Evolutionary conservation across 1,140 invertebrate genomes (phyloP).

Genomic region (Hypothenemus hampei): DNA sequence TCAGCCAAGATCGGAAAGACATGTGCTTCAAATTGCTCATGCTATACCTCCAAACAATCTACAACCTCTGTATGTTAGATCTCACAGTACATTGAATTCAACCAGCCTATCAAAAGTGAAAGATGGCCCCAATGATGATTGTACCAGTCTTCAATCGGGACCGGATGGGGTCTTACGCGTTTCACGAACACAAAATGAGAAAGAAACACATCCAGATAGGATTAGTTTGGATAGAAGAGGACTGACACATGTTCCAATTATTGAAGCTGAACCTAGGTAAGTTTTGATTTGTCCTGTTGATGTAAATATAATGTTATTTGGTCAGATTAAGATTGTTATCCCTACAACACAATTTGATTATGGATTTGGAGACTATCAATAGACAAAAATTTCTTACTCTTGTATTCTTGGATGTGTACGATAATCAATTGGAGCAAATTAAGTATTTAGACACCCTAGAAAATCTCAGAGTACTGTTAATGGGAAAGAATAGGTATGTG

Average conservation of each 20-base stretch:
- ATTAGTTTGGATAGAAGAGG: slow-evolving; percentile 73
- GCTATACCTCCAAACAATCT: slow-evolving; percentile 51
- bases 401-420: slow-evolving; percentile 89
- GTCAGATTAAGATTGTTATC: slow-evolving; percentile 76
- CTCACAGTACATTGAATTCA: slow-evolving; percentile 51
- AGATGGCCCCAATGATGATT: slow-evolving; percentile 27
- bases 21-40: slow-evolving; percentile 56
- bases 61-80: slow-evolving; percentile 49
- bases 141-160: slow-evolving; percentile 37
- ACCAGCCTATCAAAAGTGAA: slow-evolving; percentile 32
- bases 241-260: slow-evolving; percentile 69
- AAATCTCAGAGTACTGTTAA: slow-evolving; percentile 75
- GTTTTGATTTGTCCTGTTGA: no score
- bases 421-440: slow-evolving; percentile 88
- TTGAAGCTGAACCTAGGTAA: slow-evolving; percentile 60
- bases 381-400: slow-evolving; percentile 63
- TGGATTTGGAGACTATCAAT: slow-evolving; percentile 61
- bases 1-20: slow-evolving; percentile 31
- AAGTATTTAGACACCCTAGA: slow-evolving; percentile 67
- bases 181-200: slow-evolving; percentile 59
- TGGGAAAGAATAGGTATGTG: slow-evolving; percentile 81
- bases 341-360: slow-evolving; percentile 86
- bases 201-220: slow-evolving; percentile 69
- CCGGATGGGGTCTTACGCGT: slow-evolving; percentile 51
- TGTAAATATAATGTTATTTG: not conserved